Conservation (phyloP, 2,888 invertebrate species). For the Tetheella fluctuosa region DNA sequence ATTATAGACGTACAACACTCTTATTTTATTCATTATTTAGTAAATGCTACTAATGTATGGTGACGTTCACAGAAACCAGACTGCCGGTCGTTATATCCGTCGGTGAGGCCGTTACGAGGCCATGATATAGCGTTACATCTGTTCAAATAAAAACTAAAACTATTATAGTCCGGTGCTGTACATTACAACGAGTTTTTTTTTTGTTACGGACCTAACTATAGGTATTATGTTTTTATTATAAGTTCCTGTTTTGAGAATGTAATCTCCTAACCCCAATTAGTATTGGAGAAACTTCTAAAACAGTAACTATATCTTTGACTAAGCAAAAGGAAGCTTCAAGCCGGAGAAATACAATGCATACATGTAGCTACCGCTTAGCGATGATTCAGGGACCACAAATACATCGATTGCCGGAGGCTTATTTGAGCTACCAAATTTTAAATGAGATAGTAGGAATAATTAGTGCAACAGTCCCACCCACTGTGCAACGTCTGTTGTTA, state of each 20-base stretch:
- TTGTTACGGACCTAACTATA: neutral
- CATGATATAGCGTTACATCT: constrained; percentile 54
- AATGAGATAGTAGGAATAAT: no score
- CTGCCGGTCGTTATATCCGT: constrained; percentile 56
- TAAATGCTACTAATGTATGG: constrained; percentile 67
- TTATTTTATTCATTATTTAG: constrained; percentile 65
- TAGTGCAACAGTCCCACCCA: no score
- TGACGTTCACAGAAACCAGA: constrained; percentile 72
- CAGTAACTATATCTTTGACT: no score
- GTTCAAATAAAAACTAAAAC: constrained; percentile 58
- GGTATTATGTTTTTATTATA: no score
- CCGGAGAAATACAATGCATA: no score
- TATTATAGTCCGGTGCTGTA: constrained; percentile 36
- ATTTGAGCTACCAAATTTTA: no score
- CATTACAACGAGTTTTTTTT: constrained; percentile 6
- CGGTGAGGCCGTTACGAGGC: constrained; percentile 47
- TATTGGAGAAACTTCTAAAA: no score
- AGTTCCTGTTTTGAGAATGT: neutral
- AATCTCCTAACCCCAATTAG: neutral
- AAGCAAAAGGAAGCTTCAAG: no score
- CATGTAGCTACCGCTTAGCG: no score
- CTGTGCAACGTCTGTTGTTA: no score
- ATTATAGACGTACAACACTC: constrained; percentile 53
- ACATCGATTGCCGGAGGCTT: no score
- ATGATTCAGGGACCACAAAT: no score